Base-by-base conservation (phyloP, 2,888 invertebrate species). In the Odontocolon sp. region DNA sequence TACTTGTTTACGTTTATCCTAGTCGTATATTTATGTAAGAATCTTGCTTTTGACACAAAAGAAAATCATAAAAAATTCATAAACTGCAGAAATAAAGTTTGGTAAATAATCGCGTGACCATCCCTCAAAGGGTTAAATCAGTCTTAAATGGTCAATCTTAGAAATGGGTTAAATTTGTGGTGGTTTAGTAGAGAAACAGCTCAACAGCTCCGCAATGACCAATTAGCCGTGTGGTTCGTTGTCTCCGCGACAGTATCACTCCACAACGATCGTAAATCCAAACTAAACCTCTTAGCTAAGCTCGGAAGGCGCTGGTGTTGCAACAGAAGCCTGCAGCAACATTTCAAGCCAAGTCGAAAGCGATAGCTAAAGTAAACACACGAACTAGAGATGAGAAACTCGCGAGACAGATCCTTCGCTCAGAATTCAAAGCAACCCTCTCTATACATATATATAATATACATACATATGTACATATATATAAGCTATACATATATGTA, bases 371-470 rank as follows among this genome's bases (percentile, higher is more conserved):
- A 50, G 74, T 75, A 75, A 75, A 75, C 74, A 75, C 40, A 38
- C n/a, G n/a, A 38, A 69, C 69, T 57, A 47, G 64, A 57, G 74
- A 75, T 69, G 74, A 75, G 74, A 63, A n/a, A 69, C 63, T 38
- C 63, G 40, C 57, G 57, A 69, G 74, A 75, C 74, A 57, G 69
- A 75, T 70, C 70, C 70, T 63, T 63, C 67, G 45, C 21, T 33
- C 23, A 33, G 70, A 70, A 70, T 70, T 31, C 42, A 63, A 63
- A 70, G 70, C 52, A 45, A 63, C 56, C 64, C 57, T 47, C 40
- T 63, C 61, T 31, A 33, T n/a, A n/a, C 18, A 5, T 26, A n/a
- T n/a, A n/a, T n/a, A n/a, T n/a, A n/a, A n/a, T n/a, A 40, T 40
- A 40, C 40, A 36, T 40, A 40, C 14, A n/a, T 40, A 14, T 40